Base-by-base conservation (phyloP, 2,888 invertebrate genomes). In the Hirudinaria manillensis region DNA sequence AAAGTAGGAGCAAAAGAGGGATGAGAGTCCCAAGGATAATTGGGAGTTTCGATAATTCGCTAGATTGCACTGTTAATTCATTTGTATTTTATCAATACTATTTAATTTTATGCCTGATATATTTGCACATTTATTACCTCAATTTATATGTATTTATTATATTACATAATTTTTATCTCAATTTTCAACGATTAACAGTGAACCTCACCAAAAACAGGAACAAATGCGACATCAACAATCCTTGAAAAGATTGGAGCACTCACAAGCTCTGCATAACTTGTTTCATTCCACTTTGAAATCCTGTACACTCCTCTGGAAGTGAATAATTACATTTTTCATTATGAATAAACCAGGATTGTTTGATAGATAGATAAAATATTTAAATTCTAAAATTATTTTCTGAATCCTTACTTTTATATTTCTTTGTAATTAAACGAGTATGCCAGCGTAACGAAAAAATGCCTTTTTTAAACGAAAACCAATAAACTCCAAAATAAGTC, bases 161-260 rank as follows among this genome's bases (percentile, higher is more conserved):
- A n/a, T n/a, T n/a, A n/a, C n/a, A n/a, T n/a, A 61, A 7, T 27
- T 61, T 61, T 61, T 61, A 29, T 24, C 53, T 2, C 6, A 6
- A 19, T 61, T 16, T 1, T 61, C 10, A 3, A 21, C 21, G n/a
- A 29, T n/a, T 27, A 61, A 61, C n/a, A 61, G 13, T 61, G 10
- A 61, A 61, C 24, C 61, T 61, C 61, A 61, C 61, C 29, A 61
- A 61, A 61, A 1, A 61, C 24, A 27, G 61, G 61, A 29, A 61
- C 61, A 61, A 27, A 61, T 27, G 61, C 61, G n/a, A 61, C n/a
- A 61, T 61, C 61, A 29, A 29, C 29, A n/a, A 61, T 61, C 61
- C 61, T 61, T 27, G 61, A 61, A 61, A 61, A 61, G 61, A 61
- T 61, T 24, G 61, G 61, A 61, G 29, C 61, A 29, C 61, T 61